Evolutionary conservation across 2,113 vertebrate genomes (phyloP), one percentile per base, ranked within the genome.

Genomic region (Glaucomys volans): DNA sequence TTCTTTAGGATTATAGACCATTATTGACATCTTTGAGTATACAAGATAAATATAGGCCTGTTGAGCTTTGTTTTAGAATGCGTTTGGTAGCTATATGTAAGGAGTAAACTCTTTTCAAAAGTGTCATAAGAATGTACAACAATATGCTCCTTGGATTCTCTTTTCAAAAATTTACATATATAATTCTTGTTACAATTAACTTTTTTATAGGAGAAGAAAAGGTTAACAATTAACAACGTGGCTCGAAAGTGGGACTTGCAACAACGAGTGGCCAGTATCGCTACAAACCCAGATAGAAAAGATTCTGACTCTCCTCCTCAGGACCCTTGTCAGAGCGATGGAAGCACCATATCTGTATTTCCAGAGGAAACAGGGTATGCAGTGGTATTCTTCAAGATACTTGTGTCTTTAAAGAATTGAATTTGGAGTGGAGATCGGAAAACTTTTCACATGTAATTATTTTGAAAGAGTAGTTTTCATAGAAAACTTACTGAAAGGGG

Each of bases 221-320:
- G 99, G 14, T 98, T 99, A 82, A 99, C 99, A 0, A 99, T 99
- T 93, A 99, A 98, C 96, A 99, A 99, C 86, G 99, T 99, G 64
- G 99, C 99, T 9, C 99, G 98, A n/a, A 99, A 99, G 57, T 99
- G 99, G 99, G 99, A 99, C 97, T 98, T 98, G 91, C 99, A 99
- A 47, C 99, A 99, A 79, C 96, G 90, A 74, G 96, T 50, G 54
- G 98, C 97, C 72, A 96, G 88, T 16, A 97, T 71, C 95, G 97
- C 98, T 94, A 97, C 99, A 85, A 96, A 98, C 66, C 98, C 99
- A 83, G 99, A 99, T 4, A 98, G 98, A 26, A 98, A 98, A 97
- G 99, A 99, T n/a, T 98, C 98, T 0, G 97, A 98, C 28, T 99
- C 98, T 95, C 98, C 99, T 77, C 98, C 99, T 80, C 99, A 98